Conservation (phyloP, 2,888 invertebrate species). For the Sinopyrophorus schimmeli region DNA sequence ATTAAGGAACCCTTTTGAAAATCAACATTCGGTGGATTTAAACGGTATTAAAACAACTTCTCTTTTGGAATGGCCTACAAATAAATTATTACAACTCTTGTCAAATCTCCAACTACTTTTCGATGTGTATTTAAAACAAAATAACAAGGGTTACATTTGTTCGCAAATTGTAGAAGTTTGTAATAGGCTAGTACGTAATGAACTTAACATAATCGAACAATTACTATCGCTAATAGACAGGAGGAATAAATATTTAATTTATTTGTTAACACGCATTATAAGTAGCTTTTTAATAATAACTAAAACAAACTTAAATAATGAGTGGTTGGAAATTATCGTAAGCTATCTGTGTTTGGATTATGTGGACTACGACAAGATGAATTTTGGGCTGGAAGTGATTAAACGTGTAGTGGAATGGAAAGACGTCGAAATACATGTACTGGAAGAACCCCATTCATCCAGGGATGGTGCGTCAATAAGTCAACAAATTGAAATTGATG, state of each 20-base stretch:
- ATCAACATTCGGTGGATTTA: slow-evolving; percentile 57
- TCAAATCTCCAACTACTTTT: slow-evolving; percentile 83
- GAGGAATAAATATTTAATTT: slow-evolving; percentile 78
- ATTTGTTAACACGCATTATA: slow-evolving; percentile 76
- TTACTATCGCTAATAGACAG: slow-evolving; percentile 78
- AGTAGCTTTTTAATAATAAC: slow-evolving; percentile 84
- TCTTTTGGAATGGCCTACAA: slow-evolving; percentile 66
- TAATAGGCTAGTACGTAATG: slow-evolving; percentile 77
- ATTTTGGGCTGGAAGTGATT: slow-evolving; percentile 82
- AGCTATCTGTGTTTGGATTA: slow-evolving; percentile 71
- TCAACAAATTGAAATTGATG: slow-evolving; percentile 34
- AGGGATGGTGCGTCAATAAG: slow-evolving; percentile 45
- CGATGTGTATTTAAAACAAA: slow-evolving; percentile 83
- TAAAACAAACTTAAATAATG: slow-evolving; percentile 77
- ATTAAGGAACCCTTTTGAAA: slow-evolving; percentile 72
- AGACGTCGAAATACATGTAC: slow-evolving; percentile 77
- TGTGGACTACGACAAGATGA: slow-evolving; percentile 72
- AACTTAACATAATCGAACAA: slow-evolving; percentile 82
- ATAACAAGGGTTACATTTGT: slow-evolving; percentile 80
- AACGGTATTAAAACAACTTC: slow-evolving; percentile 59
- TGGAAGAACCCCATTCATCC: slow-evolving; percentile 66
- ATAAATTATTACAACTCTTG: slow-evolving; percentile 74
- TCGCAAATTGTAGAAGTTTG: slow-evolving; percentile 78
- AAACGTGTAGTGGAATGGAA: slow-evolving; percentile 89
- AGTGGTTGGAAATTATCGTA: slow-evolving; percentile 78